Base-by-base conservation (phyloP, 2,888 invertebrate species). In the Pterobdella sp. region DNA sequence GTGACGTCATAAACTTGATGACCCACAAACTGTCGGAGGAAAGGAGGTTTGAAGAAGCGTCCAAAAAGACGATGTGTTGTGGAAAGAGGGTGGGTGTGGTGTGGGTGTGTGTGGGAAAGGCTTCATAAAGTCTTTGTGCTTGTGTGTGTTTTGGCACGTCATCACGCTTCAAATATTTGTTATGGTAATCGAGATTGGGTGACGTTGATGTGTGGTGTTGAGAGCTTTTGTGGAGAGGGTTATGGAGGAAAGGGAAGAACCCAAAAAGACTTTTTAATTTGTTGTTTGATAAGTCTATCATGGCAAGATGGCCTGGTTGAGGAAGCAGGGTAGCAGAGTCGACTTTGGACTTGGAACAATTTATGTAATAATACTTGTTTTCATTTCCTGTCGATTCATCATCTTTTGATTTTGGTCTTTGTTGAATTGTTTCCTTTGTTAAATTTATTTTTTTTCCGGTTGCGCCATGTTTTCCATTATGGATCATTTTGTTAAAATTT, bases 21-120 rank as follows among this genome's bases (percentile, higher is more conserved):
- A 42, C 69, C 10, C 37, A 31, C 52, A 69, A 31, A 29, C n/a
- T 34, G 22, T 69, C 69, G 29, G n/a, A 49, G 26, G 29, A 29
- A 29, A 65, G 32, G 10, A 56, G 31, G 34, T 71, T 71, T 10
- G 31, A 26, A 22, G 71, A 71, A 34, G 63, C 34, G 31, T 71
- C 71, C 32, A 71, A 3, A 14, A 31, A 63, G 34, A 52, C 29
- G 22, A 63, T 32, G 14, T 42, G 34, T 4, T 29, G 18, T 3
- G 4, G 31, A 22, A 7, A 4, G 4, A 65, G 32, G 29, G 34
- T 10, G 14, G n/a, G 32, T n/a, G n/a, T n/a, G n/a, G n/a, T n/a
- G n/a, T n/a, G n/a, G n/a, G n/a, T n/a, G n/a, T n/a, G n/a, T n/a
- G n/a, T n/a, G n/a, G n/a, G n/a, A n/a, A n/a, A n/a, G n/a, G n/a